These are phyloP conservation scores for Propithecus perrieri DNA, from an alignment of 2,797 vertebrate genomes.

Conservation along the genomic window DNA sequence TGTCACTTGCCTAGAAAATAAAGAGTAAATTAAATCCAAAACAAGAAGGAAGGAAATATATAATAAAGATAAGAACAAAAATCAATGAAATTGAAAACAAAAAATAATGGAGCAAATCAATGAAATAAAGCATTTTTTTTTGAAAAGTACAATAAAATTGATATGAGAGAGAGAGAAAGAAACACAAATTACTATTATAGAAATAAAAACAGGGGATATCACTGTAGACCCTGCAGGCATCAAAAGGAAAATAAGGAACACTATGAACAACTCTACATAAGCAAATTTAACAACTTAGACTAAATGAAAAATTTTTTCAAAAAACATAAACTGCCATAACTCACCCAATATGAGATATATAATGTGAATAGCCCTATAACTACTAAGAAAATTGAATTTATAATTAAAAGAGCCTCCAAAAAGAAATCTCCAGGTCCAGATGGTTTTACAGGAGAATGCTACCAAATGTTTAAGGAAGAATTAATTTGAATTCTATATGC, in stretches of 20 bases:
- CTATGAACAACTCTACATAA: neutral
- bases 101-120: neutral
- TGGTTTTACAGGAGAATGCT: neutral
- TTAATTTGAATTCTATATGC: neutral
- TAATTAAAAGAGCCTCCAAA: neutral
- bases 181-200: neutral
- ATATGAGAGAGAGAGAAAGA: neutral
- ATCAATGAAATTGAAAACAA: neutral
- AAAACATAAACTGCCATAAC: neutral
- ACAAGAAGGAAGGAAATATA: neutral
- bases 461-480: neutral
- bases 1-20: neutral
- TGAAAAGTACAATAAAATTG: neutral
- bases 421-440: neutral
- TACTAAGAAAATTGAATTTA: neutral
- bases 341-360: neutral
- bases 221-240: neutral
- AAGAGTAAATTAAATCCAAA: neutral
- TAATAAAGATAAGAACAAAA: neutral
- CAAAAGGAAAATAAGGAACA: neutral
- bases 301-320: neutral
- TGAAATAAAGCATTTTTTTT: neutral
- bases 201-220: neutral
- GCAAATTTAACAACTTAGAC: neutral
- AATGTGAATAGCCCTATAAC: neutral